Conservation (phyloP, 1,140 invertebrate species). For the Drosophila trapezifrons region DNA sequence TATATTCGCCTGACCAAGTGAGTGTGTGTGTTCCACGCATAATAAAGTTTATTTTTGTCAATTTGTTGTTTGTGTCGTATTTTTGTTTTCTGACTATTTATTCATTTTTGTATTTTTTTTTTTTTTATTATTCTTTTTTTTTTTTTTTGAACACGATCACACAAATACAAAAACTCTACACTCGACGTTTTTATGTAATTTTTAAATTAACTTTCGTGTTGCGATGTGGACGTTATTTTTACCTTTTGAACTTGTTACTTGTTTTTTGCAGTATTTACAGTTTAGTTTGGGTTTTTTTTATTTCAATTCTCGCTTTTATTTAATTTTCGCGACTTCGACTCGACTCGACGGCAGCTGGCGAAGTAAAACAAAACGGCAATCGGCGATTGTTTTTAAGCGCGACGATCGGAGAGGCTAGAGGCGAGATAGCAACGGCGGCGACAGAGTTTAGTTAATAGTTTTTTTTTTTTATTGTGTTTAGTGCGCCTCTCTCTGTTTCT, state of each 20-base stretch:
- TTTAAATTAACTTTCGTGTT: constrained; percentile 35
- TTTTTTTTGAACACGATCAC: constrained; percentile 29
- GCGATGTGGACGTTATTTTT: constrained; percentile 16
- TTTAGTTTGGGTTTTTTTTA: constrained; percentile 16
- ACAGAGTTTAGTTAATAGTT: constrained; percentile 56
- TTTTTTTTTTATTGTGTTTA: constrained; percentile 34
- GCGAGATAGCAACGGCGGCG: constrained; percentile 46
- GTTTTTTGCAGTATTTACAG: constrained; percentile 62
- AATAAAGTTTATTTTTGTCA: constrained; percentile 80
- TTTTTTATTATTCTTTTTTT: constrained; percentile 31
- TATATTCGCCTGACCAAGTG: constrained; percentile 31
- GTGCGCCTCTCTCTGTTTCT: constrained; percentile 25
- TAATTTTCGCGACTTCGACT: constrained; percentile 57
- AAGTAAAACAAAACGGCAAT: constrained; percentile 60
- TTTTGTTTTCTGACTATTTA: constrained; percentile 29
- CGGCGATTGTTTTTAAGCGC: constrained; percentile 61
- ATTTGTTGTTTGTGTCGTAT: constrained; percentile 48
- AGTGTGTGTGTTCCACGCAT: constrained; percentile 63
- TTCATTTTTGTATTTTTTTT: constrained; percentile 33
- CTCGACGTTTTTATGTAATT: constrained; percentile 38
- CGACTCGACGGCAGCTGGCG: constrained; percentile 53
- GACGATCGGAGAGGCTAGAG: constrained; percentile 41
- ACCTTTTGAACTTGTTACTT: constrained; percentile 38
- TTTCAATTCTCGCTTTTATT: constrained; percentile 40
- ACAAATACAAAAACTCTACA: constrained; percentile 49